Base-by-base conservation (phyloP, 2,113 vertebrate species). In the Ivindomyrus marchei region DNA sequence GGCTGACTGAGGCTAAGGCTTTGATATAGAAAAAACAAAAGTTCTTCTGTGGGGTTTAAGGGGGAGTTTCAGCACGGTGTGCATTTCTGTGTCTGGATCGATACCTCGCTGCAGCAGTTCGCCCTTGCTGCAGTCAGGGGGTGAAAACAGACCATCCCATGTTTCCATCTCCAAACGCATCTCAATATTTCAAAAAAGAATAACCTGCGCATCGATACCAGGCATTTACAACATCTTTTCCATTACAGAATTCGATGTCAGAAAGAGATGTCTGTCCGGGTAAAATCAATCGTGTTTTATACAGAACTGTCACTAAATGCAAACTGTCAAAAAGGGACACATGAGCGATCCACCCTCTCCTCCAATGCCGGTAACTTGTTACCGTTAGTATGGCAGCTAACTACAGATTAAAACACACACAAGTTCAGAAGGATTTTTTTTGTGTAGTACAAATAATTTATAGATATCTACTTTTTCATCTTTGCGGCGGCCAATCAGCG, bases 401-500 rank as follows among this genome's bases (percentile, higher is more conserved):
- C 45, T 24, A 11, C 3, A 45, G 15, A 42, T 80, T 42, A 42
- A 19, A 17, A 42, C 5, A 46, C 39, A 47, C 46, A 46, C 39
- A 85, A 5, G 45, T 46, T 24, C 36, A 39, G 31, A 77, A 77
- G 11, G 1, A 24, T 47, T 46, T n/a, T 36, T 31, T 62, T 47
- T 19, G 80, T 10, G 21, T 3, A 46, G 2, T 7, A 84, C 42
- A 47, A 47, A 84, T 21, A 4, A 84, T 3, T 47, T 47, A 36
- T 7, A 84, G 7, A 45, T 45, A 19, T 46, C 6, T 45, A 24
- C 46, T 85, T 46, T 85, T 47, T 24, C 45, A 85, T 47, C 17
- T 85, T 46, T 85, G 46, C 39, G 36, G 62, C 88, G 53, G 66
- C 70, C 88, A 89, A 89, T 89, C 45, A 89, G 66, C 88, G 77